Conservation (phyloP, 1,140 invertebrate genomes). For the Colletes gigas region DNA sequence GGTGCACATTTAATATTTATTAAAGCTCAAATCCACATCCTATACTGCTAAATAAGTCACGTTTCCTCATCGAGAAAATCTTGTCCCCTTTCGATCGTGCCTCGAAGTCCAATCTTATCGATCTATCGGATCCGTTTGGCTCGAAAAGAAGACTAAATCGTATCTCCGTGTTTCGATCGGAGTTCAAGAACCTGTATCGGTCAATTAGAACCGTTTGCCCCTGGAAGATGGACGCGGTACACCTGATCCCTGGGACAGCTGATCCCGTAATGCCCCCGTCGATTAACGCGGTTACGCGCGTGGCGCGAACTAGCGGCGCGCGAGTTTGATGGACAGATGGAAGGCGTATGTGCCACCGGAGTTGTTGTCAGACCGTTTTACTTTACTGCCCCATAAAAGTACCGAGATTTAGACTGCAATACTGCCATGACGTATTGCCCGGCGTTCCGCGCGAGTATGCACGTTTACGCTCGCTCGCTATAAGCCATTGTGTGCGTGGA, state of each 20-base stretch:
- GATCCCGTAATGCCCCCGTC: constrained; percentile 1
- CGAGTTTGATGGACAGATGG: constrained; percentile 62
- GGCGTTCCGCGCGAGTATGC: constrained; percentile 55
- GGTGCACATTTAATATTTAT: too few species aligned
- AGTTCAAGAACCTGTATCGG: too few species aligned
- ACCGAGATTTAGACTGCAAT: constrained; percentile 80
- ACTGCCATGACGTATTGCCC: constrained; percentile 76
- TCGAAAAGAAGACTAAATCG: too few species aligned
- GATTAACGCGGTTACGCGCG: constrained; percentile 38
- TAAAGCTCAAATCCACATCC: too few species aligned
- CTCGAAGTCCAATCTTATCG: too few species aligned
- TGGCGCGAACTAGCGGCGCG: constrained; percentile 48
- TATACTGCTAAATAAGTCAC: too few species aligned
- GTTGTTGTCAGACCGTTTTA: constrained; percentile 79
- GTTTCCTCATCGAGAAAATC: too few species aligned
- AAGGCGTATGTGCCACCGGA: constrained; percentile 63
- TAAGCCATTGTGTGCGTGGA: neutral
- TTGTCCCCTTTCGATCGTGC: neutral
- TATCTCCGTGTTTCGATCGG: too few species aligned
- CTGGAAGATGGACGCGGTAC: too few species aligned
- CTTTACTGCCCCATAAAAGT: constrained; percentile 81
- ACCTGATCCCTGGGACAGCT: neutral
- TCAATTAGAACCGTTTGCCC: too few species aligned
- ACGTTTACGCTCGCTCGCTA: neutral
- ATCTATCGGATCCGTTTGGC: too few species aligned